phyloP scores from a whole-genome alignment of 2,888 invertebrate species.

The Drosophila dives region DNA sequence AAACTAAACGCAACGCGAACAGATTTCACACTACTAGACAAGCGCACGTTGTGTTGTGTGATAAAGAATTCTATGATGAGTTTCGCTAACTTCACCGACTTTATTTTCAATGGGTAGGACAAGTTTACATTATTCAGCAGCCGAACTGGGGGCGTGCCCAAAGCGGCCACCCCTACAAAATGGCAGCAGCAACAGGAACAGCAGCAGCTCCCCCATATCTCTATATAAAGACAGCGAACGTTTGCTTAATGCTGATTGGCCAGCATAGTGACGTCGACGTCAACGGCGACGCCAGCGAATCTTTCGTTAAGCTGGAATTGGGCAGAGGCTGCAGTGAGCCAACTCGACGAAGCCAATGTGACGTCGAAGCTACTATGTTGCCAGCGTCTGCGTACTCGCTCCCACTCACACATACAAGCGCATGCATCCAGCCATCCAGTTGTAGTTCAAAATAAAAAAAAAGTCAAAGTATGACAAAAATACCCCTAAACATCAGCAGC shows the following conservation, averaged over 20 bases:
- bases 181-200: constrained; percentile 55
- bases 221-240: constrained; percentile 52
- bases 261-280: constrained; percentile 30
- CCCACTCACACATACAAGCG: background rate
- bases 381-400: constrained; percentile 61
- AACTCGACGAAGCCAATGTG: constrained; percentile 77
- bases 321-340: constrained; percentile 39
- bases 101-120: constrained; percentile 82
- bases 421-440: constrained; percentile 40
- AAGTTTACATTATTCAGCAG: constrained; percentile 82
- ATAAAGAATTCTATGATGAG: constrained; percentile 85
- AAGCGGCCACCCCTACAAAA: constrained; percentile 71
- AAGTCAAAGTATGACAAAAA: constrained; percentile 5
- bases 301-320: constrained; percentile 77
- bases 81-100: constrained; percentile 82
- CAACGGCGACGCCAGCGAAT: constrained; percentile 36
- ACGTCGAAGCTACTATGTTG: constrained; percentile 35
- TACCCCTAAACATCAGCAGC: constrained; percentile 11
- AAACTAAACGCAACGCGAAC: constrained; percentile 83
- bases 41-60: constrained; percentile 84
- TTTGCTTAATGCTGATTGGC: constrained; percentile 54
- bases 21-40: constrained; percentile 85
- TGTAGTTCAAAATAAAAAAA: constrained; percentile 11
- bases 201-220: constrained; percentile 11
- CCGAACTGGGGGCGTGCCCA: constrained; percentile 72